These are phyloP conservation scores for Meteorus sp. DNA, from an alignment of 1,140 invertebrate species.

Conservation along the genomic window DNA sequence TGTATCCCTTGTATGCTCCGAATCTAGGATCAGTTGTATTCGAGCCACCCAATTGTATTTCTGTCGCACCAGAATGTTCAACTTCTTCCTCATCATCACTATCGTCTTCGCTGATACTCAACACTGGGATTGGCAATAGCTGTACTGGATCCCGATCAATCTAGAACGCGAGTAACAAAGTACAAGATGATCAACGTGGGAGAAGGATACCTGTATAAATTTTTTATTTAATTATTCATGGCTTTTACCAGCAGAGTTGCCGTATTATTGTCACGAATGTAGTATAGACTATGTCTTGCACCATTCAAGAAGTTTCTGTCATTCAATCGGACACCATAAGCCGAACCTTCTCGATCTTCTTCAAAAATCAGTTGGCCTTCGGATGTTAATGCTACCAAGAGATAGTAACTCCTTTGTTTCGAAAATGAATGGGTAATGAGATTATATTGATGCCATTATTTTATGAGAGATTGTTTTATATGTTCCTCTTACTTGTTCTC, in stretches of 20 bases:
- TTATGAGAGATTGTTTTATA: not conserved
- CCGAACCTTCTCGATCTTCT: constrained; percentile 77
- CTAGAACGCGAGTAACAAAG: no score
- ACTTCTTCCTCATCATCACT: constrained; percentile 58
- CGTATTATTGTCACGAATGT: constrained; percentile 71
- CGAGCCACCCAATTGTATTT: constrained; percentile 83
- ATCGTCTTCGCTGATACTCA: constrained; percentile 67
- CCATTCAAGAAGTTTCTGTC: constrained; percentile 81
- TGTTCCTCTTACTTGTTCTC: constrained; percentile 69
- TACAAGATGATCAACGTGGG: no score
- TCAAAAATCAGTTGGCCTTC: constrained; percentile 83
- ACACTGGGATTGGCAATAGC: constrained; percentile 66
- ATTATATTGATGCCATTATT: not conserved
- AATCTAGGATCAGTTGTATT: constrained; percentile 80
- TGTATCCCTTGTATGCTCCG: constrained; percentile 80
- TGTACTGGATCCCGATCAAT: constrained; percentile 76
- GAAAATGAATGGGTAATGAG: constrained; percentile 1
- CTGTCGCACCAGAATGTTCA: constrained; percentile 66
- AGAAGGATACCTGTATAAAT: constrained; percentile 27
- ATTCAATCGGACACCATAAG: constrained; percentile 71
- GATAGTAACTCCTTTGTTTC: constrained; percentile 73
- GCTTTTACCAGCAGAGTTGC: constrained; percentile 64
- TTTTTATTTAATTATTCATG: constrained; percentile 5
- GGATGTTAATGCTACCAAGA: constrained; percentile 76
- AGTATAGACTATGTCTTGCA: constrained; percentile 84